Conservation (phyloP, 2,113 vertebrate species). For the Dipodomys merriami region DNA sequence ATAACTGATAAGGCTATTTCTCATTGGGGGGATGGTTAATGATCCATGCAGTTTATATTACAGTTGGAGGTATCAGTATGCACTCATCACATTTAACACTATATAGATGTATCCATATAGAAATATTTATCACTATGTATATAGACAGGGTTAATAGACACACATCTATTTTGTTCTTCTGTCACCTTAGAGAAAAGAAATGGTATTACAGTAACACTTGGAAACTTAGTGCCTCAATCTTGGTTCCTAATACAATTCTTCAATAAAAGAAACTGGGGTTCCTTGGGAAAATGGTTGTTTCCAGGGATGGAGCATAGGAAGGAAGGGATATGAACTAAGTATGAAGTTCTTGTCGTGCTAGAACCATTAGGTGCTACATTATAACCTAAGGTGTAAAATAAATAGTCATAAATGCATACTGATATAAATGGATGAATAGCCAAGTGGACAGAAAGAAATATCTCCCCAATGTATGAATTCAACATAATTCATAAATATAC, state of each 20-base stretch:
- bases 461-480: not conserved
- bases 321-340: too few species aligned
- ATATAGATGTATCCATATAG: not conserved
- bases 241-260: not conserved
- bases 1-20: not conserved
- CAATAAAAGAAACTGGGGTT: not conserved
- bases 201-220: not conserved
- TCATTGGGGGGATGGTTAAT: not conserved
- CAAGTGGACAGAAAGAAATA: not conserved
- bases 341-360: too few species aligned
- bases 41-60: accelerated
- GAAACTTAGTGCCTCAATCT: not conserved
- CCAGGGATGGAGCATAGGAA: not conserved
- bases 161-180: not conserved
- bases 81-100: not conserved
- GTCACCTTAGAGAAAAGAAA: not conserved
- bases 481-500: not conserved
- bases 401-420: not conserved
- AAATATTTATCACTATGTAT: not conserved
- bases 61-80: not conserved
- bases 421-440: not conserved
- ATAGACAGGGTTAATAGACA: not conserved
- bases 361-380: not conserved
- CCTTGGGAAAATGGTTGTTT: conserved; percentile 1
- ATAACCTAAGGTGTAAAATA: not conserved